Conservation (phyloP, 2,113 vertebrate genomes). For the Cheirogaleus medius region DNA sequence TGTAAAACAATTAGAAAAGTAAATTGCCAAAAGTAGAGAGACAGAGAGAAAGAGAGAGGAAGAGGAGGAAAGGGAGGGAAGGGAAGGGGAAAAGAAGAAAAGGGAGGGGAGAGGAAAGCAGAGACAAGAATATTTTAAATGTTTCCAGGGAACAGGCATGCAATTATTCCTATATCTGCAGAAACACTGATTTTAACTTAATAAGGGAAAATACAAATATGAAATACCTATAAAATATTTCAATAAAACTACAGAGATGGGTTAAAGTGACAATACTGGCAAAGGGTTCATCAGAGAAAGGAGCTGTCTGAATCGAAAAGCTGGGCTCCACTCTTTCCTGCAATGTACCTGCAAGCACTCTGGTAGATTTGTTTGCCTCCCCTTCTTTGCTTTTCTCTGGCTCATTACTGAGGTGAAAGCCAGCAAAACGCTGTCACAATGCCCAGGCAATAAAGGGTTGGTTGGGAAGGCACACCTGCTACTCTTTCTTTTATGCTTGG, state of each 20-base stretch:
- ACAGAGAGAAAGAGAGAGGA: fast-evolving
- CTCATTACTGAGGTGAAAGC: not conserved
- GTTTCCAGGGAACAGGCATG: not conserved
- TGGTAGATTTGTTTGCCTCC: not conserved
- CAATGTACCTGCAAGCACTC: not conserved
- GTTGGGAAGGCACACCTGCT: conserved; percentile 45
- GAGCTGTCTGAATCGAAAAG: not conserved
- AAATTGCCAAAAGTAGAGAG: not conserved
- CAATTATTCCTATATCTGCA: conserved; percentile 39
- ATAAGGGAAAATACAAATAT: not conserved
- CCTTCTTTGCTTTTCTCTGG: not conserved
- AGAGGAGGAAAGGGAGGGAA: not conserved
- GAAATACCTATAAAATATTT: not conserved
- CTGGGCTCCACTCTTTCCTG: not conserved
- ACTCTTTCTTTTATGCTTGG: not conserved
- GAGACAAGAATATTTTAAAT: not conserved
- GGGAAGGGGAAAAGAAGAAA: fast-evolving
- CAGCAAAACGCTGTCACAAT: not conserved
- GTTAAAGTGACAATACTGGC: not conserved
- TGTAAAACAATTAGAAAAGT: not conserved
- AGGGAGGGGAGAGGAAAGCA: not conserved
- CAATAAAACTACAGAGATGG: not conserved
- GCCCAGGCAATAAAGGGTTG: not conserved
- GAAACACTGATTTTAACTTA: not conserved
- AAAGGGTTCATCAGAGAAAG: not conserved